These are phyloP conservation scores for Malurus splendens DNA, from an alignment of 2,797 vertebrate species.

Conservation along the genomic window DNA sequence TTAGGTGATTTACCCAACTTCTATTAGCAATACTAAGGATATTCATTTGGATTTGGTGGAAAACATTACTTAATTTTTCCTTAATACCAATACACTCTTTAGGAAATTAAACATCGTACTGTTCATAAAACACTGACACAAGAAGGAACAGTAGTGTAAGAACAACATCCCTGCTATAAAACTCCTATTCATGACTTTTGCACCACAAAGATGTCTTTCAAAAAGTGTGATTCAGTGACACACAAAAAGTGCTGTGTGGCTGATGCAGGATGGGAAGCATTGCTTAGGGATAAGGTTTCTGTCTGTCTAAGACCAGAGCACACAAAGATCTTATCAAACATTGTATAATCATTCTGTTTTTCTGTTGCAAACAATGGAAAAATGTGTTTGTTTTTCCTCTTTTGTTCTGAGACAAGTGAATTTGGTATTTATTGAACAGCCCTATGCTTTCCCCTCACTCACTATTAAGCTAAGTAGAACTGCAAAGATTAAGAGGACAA, in stretches of 20 bases:
- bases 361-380: background rate
- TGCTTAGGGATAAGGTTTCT: background rate
- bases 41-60: background rate
- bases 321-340: background rate
- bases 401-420: background rate
- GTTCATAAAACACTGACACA: background rate
- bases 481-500: slow-evolving; percentile 10
- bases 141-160: background rate
- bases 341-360: background rate
- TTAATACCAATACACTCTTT: background rate
- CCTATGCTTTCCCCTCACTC: background rate
- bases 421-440: background rate
- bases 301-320: background rate
- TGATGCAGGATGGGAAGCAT: background rate
- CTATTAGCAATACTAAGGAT: background rate
- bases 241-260: background rate
- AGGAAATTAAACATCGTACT: background rate
- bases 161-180: background rate
- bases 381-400: accelerated
- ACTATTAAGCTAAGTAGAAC: background rate
- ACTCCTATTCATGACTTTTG: background rate
- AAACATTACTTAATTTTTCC: background rate
- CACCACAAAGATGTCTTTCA: background rate
- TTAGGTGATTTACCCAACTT: background rate
- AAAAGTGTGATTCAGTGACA: background rate